phyloP scores from a whole-genome alignment of 2,888 invertebrate genomes.

The Tinea pellionella region DNA sequence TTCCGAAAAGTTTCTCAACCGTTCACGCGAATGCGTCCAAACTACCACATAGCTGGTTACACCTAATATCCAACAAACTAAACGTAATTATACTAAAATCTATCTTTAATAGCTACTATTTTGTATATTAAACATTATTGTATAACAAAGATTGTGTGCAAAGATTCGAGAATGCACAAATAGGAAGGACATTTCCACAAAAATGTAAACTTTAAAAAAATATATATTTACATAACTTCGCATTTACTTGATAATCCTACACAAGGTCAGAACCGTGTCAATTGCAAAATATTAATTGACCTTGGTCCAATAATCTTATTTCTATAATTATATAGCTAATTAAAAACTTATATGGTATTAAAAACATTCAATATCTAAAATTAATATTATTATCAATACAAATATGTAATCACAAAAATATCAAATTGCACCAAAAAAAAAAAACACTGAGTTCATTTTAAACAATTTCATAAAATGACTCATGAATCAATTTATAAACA shows the following conservation, averaged over 20 bases:
- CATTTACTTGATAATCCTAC: not conserved
- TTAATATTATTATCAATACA: no score
- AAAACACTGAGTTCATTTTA: no score
- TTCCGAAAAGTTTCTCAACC: slow-evolving; percentile 24
- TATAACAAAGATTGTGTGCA: no score
- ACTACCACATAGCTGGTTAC: not conserved
- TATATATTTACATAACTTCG: not conserved
- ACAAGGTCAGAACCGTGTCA: not conserved
- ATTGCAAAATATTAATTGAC: slow-evolving; percentile 4
- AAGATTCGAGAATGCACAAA: not conserved
- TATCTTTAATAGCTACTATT: not conserved
- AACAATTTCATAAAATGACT: no score
- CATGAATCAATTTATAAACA: no score
- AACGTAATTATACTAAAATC: not conserved
- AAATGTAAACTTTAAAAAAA: not conserved
- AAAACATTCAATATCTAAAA: no score
- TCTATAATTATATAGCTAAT: not conserved
- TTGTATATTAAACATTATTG: no score
- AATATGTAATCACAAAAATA: no score
- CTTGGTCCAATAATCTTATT: slow-evolving; percentile 8
- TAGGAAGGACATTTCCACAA: not conserved
- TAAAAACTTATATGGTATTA: not conserved
- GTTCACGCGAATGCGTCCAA: slow-evolving; percentile 16
- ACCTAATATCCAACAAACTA: not conserved
- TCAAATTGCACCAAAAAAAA: no score